phyloP scores from a whole-genome alignment of 2,888 invertebrate species.

The Phalangium opilio region DNA sequence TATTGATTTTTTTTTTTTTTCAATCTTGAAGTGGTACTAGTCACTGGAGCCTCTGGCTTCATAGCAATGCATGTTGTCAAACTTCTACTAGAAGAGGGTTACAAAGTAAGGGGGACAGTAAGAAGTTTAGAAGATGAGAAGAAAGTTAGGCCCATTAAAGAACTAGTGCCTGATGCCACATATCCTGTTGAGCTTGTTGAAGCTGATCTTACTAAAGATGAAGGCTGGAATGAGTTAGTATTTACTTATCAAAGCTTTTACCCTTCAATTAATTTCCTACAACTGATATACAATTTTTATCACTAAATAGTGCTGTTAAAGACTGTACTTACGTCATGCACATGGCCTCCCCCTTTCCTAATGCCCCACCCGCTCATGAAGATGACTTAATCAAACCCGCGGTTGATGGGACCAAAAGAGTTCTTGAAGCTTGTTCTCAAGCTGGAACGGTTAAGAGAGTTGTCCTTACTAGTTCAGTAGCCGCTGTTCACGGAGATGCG shows the following conservation, averaged over 20 bases:
- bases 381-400: conserved; percentile 34
- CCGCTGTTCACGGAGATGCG: conserved; percentile 30
- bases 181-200: conserved; percentile 35
- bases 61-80: conserved; percentile 37
- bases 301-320: conserved; percentile 29
- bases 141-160: conserved; percentile 27
- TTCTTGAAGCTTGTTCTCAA: conserved; percentile 34
- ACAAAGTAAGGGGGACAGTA: conserved; percentile 36
- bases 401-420: conserved; percentile 35
- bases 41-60: conserved; percentile 39
- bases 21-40: conserved; percentile 29
- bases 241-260: no score
- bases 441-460: conserved; percentile 35
- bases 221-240: conserved; percentile 27
- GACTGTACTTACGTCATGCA: conserved; percentile 34
- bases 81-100: conserved; percentile 34
- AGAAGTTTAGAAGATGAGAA: conserved; percentile 31
- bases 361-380: conserved; percentile 24
- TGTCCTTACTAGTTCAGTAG: conserved; percentile 37
- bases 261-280: no score
- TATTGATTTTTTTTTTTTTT: no score
- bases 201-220: conserved; percentile 35
- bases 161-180: conserved; percentile 29
- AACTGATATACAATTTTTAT: no score
- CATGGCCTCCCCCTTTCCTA: conserved; percentile 34